Evolutionary conservation across 2,113 vertebrate species (phyloP).

Genomic region (Pipra filicauda): DNA sequence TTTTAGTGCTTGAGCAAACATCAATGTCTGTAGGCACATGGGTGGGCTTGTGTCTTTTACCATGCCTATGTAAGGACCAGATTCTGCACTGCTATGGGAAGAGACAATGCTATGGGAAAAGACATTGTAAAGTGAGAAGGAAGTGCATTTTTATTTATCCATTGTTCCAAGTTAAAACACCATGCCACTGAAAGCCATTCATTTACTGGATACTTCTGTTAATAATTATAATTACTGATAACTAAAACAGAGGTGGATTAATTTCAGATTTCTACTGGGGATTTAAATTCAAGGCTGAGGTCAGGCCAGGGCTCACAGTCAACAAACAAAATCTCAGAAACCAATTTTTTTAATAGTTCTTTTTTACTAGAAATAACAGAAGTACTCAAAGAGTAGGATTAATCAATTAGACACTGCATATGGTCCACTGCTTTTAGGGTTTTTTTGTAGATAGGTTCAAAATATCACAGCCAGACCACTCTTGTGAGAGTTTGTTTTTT

Average conservation of each 20-base stretch:
- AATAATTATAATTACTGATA: conserved; percentile 57
- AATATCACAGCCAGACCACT: neutral
- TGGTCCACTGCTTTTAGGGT: neutral
- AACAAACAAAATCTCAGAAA: conserved; percentile 50
- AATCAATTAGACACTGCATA: conserved; percentile 20
- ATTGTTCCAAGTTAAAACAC: neutral
- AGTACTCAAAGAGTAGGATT: conserved; percentile 27
- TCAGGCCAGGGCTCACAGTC: conserved; percentile 55
- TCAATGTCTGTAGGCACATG: neutral
- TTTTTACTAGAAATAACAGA: conserved; percentile 38
- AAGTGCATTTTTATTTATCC: neutral
- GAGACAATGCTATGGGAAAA: neutral
- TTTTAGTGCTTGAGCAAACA: neutral
- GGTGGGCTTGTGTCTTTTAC: neutral
- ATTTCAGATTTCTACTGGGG: conserved; percentile 41
- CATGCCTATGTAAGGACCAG: neutral
- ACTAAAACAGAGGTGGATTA: conserved; percentile 22
- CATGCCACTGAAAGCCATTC: neutral
- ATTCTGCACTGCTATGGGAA: neutral
- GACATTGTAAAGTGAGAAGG: neutral
- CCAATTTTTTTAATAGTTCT: conserved; percentile 10
- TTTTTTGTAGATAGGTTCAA: neutral
- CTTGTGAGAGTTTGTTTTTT: neutral
- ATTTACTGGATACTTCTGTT: conserved; percentile 33
- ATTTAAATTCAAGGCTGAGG: conserved; percentile 58